A percentile compares a stretch with the other conserved stretches of the same genome.
These are phyloP conservation scores for Lysandra bellargus DNA, from an alignment of 2,888 invertebrate genomes.

Conservation along the genomic window DNA sequence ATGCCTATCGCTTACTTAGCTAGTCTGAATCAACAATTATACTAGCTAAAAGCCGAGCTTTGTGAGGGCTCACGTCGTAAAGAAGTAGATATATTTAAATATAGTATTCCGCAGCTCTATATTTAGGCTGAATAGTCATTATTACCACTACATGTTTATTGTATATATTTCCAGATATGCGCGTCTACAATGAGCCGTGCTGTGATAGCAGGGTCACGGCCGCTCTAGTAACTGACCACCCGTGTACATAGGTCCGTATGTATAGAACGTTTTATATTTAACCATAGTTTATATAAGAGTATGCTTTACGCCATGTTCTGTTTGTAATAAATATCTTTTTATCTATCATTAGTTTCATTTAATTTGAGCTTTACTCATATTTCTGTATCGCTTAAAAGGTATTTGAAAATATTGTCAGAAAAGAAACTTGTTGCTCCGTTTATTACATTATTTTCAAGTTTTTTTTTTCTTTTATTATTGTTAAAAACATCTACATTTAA, in stretches of 20 bases:
- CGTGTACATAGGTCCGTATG: not conserved
- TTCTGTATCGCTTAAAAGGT: too few relatives aligned
- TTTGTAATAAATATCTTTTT: slow-evolving; percentile 13
- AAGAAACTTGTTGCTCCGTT: not conserved
- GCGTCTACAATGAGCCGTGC: slow-evolving; percentile 65
- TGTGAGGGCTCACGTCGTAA: too few relatives aligned
- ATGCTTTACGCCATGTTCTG: slow-evolving; percentile 3
- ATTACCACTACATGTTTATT: not conserved
- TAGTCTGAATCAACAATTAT: too few relatives aligned
- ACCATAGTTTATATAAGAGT: slow-evolving; percentile 11
- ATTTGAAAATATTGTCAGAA: too few relatives aligned
- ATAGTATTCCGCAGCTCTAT: too few relatives aligned
- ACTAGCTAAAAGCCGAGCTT: too few relatives aligned
- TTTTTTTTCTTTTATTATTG: not conserved
- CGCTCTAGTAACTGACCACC: not conserved
- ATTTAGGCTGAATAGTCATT: not conserved
- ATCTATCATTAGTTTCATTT: not conserved
- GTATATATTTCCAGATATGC: slow-evolving; percentile 60
- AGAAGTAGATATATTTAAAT: too few relatives aligned
- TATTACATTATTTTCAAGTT: not conserved
- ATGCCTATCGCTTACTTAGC: too few relatives aligned
- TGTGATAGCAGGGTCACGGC: slow-evolving; percentile 46
- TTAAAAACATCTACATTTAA: not conserved
- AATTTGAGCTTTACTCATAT: not conserved
- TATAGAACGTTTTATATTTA: not conserved